Evolutionary conservation across 2,797 vertebrate genomes (phyloP).

Genomic region (Jordanella pulchra): DNA sequence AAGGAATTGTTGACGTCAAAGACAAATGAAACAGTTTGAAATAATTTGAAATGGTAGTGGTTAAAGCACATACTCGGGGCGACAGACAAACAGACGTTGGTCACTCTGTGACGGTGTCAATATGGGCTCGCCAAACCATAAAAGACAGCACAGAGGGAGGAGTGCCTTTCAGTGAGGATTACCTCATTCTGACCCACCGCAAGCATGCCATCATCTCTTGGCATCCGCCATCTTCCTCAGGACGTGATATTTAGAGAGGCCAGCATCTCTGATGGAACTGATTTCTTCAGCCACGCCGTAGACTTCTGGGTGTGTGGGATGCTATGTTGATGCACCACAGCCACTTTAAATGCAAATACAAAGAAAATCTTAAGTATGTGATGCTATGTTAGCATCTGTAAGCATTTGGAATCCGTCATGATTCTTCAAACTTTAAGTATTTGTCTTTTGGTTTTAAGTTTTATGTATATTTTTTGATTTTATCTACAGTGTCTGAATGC

Average conservation of each 20-base stretch:
- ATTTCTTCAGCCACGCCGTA: slow-evolving; percentile 19
- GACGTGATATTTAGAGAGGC: slow-evolving; percentile 44
- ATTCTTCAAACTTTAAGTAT: background rate
- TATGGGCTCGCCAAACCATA: slow-evolving; percentile 41
- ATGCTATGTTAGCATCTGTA: slow-evolving; percentile 1
- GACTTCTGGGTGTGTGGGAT: slow-evolving; percentile 22
- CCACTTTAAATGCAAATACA: slow-evolving; percentile 23
- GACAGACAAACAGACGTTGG: slow-evolving; percentile 37
- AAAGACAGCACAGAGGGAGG: slow-evolving; percentile 54
- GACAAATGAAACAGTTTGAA: background rate
- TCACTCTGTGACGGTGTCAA: slow-evolving; percentile 39
- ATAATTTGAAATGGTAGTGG: slow-evolving; percentile 40
- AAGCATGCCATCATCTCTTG: slow-evolving; percentile 52
- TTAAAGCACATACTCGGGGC: slow-evolving; percentile 34
- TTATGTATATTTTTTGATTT: background rate
- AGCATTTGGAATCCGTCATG: background rate
- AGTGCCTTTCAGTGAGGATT: slow-evolving; percentile 40
- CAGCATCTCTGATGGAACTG: slow-evolving; percentile 41
- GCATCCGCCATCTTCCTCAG: slow-evolving; percentile 33
- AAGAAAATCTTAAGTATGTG: slow-evolving; percentile 12
- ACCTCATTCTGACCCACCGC: slow-evolving; percentile 52
- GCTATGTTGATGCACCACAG: slow-evolving; percentile 26
- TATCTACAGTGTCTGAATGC: background rate
- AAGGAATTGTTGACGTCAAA: slow-evolving; percentile 53
- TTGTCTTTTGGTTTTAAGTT: background rate